Conservation (phyloP, 1,140 invertebrate species). For the Ladona fulva region DNA sequence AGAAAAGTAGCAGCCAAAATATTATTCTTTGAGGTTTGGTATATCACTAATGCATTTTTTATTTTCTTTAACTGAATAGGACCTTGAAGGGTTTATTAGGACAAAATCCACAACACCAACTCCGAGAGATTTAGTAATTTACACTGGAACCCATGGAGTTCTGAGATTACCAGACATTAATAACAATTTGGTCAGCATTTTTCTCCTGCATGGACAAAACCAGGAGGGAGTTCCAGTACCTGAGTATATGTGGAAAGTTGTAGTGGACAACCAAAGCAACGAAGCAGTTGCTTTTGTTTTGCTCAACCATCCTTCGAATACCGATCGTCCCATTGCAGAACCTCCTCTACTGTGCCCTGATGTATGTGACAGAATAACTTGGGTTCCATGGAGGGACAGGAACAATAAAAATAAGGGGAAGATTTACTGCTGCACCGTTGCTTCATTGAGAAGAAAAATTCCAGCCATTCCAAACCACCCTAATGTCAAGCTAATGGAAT, state of each 20-base stretch:
- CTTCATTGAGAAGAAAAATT: not conserved
- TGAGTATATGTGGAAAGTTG: conserved; percentile 16
- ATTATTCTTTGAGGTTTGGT: no score
- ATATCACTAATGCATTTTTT: no score
- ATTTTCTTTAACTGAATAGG: not conserved
- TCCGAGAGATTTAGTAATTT: conserved; percentile 21
- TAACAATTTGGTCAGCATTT: no score
- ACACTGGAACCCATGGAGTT: conserved; percentile 21
- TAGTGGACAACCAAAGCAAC: conserved; percentile 16
- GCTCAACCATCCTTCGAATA: conserved; percentile 23
- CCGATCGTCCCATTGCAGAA: not conserved
- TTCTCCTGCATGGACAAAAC: no score
- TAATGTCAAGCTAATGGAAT: not conserved
- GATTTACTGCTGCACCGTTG: conserved; percentile 23
- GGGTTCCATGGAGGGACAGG: conserved; percentile 22
- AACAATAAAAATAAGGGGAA: conserved; percentile 21
- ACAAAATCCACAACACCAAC: not conserved
- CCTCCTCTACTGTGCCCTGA: conserved; percentile 17
- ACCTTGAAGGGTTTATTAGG: not conserved
- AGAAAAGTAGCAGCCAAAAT: no score
- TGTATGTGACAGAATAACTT: conserved; percentile 24
- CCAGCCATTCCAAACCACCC: not conserved
- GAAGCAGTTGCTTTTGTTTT: conserved; percentile 21
- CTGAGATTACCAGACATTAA: not conserved
- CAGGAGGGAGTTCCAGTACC: not conserved